Percentiles rank a stretch among this genome's conserved stretches.
Evolutionary conservation across 92 coral and sea anemone genomes (phyloP).

Genomic region (Siderastrea siderea): DNA sequence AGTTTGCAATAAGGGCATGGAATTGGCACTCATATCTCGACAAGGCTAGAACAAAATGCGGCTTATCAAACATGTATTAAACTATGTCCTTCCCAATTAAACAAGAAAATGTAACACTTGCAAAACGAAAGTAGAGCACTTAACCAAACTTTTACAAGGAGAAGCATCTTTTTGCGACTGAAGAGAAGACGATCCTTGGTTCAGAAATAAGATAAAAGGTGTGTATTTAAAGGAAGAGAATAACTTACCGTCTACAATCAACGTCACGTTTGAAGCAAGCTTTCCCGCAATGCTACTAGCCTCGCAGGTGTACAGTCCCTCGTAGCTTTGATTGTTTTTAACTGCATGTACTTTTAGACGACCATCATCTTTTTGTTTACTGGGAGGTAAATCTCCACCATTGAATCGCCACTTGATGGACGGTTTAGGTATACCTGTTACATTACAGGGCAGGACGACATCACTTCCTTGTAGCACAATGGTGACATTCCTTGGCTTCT

Average conservation of each 20-base stretch:
- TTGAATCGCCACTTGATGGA: conserved; percentile 40
- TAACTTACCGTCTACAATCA: conserved; percentile 36
- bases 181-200: too few species aligned
- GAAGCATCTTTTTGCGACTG: too few species aligned
- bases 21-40: not conserved
- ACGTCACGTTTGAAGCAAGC: conserved; percentile 10
- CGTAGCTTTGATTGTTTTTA: conserved; percentile 38
- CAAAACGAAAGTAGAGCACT: too few species aligned
- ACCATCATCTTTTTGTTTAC: conserved; percentile 1
- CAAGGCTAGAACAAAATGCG: too few species aligned
- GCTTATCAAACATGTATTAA: too few species aligned
- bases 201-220: not conserved
- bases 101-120: too few species aligned
- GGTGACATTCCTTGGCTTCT: not conserved
- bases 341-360: conserved; percentile 12
- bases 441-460: conserved; percentile 57
- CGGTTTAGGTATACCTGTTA: conserved; percentile 55
- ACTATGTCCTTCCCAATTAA: too few species aligned
- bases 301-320: conserved; percentile 56
- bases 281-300: conserved; percentile 46
- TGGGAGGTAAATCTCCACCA: conserved; percentile 6
- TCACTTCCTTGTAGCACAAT: conserved; percentile 16
- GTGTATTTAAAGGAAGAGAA: not conserved
- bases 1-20: too few species aligned
- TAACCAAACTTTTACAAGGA: too few species aligned